Base-by-base conservation (phyloP, 2,888 invertebrate genomes). In the Malthinus seriepunctatus region DNA sequence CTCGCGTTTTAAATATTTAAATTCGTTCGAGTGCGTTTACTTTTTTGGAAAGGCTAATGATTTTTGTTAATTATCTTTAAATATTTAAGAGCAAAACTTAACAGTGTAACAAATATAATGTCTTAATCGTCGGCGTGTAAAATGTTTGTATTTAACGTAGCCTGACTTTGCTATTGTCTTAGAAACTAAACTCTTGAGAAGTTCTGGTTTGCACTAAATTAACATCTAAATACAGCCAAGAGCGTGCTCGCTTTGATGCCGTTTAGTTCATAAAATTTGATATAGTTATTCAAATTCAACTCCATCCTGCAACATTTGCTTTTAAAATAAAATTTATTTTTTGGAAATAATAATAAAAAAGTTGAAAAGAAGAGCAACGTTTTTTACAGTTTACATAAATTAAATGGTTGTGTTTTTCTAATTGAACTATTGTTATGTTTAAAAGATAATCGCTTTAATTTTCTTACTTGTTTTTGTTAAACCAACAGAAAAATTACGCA, bases 141-240 rank as follows among this genome's bases (percentile, higher is more conserved):
- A 78, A 78, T 78, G 76, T 76, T 74, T 73, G 77, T 76, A 76
- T 78, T 78, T 78, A 78, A 77, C 74, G 73, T 73, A 71, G 74
- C 76, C 72, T 70, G 75, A 76, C 73, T 74, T 11, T 73, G 49
- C 74, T 71, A 76, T 76, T 77, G 77, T 76, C 74, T 76, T 67
- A 70, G 62, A 64, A 68, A 67, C 60, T 65, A 59, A 67, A 72
- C 73, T 74, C 73, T 71, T 75, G 76, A 72, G 77, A 76, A 76
- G 71, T 76, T 73, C 74, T 73, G 71, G 64, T 71, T 72, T 60
- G 72, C 73, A 72, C 71, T 72, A 73, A 76, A 78, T 78, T 78
- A 76, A 74, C 77, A 77, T 76, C 70, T 74, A 76, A 77, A 76
- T 73, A 67, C 56, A 48, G 53, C 23, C 23, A 23, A 23, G 49